phyloP scores from a whole-genome alignment of 2,797 vertebrate genomes.

The Eulemur rubriventer region DNA sequence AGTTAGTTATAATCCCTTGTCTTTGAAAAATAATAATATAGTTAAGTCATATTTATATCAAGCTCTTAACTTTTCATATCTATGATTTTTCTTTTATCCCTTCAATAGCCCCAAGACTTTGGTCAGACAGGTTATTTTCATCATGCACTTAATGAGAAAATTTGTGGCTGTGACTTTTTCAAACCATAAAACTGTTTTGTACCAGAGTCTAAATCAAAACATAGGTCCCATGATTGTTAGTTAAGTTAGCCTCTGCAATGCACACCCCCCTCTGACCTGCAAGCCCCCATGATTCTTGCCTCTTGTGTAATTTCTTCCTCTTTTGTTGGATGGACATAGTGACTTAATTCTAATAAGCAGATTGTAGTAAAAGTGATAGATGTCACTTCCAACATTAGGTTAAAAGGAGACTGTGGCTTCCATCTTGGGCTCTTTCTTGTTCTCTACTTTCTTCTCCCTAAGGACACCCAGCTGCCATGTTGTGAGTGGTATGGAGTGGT shows the following conservation, averaged over 20 bases:
- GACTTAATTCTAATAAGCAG: background rate
- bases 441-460: background rate
- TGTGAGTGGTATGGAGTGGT: background rate
- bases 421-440: background rate
- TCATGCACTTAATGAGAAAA: slow-evolving; percentile 23
- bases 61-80: slow-evolving; percentile 62
- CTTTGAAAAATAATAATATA: slow-evolving; percentile 64
- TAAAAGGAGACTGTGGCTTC: background rate
- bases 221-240: background rate
- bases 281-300: background rate
- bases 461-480: background rate
- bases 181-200: background rate
- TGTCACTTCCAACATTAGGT: background rate
- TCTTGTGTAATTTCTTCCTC: background rate
- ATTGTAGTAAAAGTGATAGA: background rate
- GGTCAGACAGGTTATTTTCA: slow-evolving; percentile 26
- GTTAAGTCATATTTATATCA: slow-evolving; percentile 55
- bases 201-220: background rate
- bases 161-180: background rate
- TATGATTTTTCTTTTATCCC: slow-evolving; percentile 48
- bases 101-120: slow-evolving; percentile 30
- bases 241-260: background rate
- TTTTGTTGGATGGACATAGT: background rate
- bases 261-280: no score
- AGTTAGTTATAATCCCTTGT: slow-evolving; percentile 47